A percentile compares a stretch with the other conserved stretches of the same genome.
Evolutionary conservation across 2,113 vertebrate species (phyloP).

Genomic region (Myocastor coypus): DNA sequence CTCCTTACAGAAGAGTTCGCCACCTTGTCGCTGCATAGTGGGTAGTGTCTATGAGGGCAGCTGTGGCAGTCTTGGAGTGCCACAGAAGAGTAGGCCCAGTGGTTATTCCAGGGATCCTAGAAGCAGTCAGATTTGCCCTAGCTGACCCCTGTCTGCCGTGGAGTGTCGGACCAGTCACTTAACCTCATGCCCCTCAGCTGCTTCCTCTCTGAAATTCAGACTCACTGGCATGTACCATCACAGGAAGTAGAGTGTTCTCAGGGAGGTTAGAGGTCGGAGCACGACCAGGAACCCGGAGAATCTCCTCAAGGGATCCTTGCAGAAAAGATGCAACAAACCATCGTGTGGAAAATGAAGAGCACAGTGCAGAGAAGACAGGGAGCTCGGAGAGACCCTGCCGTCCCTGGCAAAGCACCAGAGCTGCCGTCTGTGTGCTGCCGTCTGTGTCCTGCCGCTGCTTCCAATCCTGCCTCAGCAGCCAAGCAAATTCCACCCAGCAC

Average conservation of each 20-base stretch:
- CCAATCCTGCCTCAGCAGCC: background rate
- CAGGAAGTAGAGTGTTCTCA: background rate
- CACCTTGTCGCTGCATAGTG: accelerated
- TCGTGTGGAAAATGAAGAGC: background rate
- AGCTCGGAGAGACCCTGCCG: background rate
- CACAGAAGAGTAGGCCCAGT: background rate
- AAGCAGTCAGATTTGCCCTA: background rate
- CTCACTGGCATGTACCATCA: background rate
- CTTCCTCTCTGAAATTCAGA: background rate
- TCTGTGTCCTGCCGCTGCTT: background rate
- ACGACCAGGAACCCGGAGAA: background rate
- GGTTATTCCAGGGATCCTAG: background rate
- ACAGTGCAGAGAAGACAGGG: accelerated
- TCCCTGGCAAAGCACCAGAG: background rate
- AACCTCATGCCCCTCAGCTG: background rate
- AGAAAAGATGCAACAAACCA: background rate
- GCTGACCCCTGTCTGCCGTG: background rate
- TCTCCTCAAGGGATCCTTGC: background rate
- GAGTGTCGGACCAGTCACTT: background rate
- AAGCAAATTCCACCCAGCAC: background rate
- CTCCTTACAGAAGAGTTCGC: background rate
- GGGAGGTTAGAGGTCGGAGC: background rate
- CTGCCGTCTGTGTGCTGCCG: background rate
- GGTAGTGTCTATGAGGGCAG: accelerated
- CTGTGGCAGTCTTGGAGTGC: too few relatives aligned